Conservation (phyloP, 2,113 vertebrate species). For the Podocnemis expansa region DNA sequence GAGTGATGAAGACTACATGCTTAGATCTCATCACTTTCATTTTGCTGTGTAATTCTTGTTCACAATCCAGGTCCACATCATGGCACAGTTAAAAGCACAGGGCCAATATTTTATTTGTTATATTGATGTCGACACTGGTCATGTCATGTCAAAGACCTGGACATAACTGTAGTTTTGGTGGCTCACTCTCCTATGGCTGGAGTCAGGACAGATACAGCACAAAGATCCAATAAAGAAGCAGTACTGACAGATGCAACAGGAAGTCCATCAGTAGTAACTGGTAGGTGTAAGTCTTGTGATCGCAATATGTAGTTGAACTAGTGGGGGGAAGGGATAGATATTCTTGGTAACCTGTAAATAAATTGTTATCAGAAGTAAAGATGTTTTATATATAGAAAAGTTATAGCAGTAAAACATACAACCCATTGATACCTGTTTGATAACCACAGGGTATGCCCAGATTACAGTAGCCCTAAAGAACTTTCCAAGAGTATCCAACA, state of each 20-base stretch:
- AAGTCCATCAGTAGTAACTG: background rate
- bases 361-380: background rate
- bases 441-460: background rate
- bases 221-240: rapidly evolving
- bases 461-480: background rate
- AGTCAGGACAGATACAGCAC: background rate
- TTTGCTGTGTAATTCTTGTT: background rate
- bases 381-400: rapidly evolving
- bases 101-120: background rate
- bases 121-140: background rate
- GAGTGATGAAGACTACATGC: background rate
- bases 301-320: background rate
- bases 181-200: background rate
- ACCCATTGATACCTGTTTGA: background rate
- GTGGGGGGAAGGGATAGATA: background rate
- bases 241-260: background rate
- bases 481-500: background rate
- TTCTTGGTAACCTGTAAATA: background rate
- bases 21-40: background rate
- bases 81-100: background rate
- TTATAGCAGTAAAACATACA: background rate
- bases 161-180: background rate
- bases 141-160: background rate
- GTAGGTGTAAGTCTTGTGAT: background rate
- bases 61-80: background rate